phyloP scores from a whole-genome alignment of 1,140 invertebrate genomes.

The Diachasma alloeum region DNA sequence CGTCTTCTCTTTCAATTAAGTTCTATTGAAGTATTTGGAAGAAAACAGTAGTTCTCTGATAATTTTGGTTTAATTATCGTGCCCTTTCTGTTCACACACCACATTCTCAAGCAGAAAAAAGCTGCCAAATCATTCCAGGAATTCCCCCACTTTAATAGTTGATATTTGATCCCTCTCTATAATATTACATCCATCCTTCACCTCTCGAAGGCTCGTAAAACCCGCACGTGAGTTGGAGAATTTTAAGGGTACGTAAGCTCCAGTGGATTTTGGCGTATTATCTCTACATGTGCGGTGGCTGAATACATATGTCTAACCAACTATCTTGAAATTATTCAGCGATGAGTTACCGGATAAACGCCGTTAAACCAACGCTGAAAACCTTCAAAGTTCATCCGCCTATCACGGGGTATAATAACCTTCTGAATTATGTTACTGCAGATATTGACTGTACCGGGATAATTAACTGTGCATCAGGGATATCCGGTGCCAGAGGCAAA shows the following conservation, averaged over 20 bases:
- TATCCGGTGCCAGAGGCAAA: too few species aligned
- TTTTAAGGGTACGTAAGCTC: neutral
- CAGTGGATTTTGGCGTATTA: neutral
- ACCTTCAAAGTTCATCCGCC: neutral
- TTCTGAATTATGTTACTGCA: neutral
- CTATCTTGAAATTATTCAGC: conserved; percentile 25
- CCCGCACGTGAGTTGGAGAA: neutral
- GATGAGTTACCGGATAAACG: conserved; percentile 11
- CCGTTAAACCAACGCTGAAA: neutral
- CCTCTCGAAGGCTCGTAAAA: neutral
- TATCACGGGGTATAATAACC: neutral
- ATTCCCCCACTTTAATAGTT: too few species aligned
- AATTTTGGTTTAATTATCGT: too few species aligned
- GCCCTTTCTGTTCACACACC: too few species aligned
- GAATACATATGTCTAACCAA: neutral
- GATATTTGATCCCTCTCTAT: neutral
- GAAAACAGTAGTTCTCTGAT: too few species aligned
- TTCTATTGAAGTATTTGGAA: too few species aligned
- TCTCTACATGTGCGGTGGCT: neutral
- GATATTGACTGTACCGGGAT: neutral
- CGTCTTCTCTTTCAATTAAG: too few species aligned
- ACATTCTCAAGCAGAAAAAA: too few species aligned
- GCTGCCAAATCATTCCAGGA: too few species aligned
- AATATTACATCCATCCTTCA: neutral
- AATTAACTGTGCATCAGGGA: too few species aligned